Evolutionary conservation across 2,888 invertebrate genomes (phyloP).

Genomic region (Hypsopygia costalis): DNA sequence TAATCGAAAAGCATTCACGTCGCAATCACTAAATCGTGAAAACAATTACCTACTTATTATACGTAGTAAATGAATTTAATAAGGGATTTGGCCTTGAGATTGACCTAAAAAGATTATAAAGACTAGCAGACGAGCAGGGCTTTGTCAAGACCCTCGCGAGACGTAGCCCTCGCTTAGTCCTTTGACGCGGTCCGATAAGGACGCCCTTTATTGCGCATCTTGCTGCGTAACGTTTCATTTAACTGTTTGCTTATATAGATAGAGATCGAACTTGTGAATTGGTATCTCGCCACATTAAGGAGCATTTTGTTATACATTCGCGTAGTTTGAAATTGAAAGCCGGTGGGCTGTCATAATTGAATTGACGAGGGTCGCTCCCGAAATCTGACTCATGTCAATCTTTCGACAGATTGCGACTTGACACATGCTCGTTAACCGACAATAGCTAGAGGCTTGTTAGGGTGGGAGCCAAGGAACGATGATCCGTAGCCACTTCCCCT

Average conservation of each 20-base stretch:
- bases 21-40: too few species aligned
- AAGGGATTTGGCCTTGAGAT: slow-evolving; percentile 49
- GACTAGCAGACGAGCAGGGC: slow-evolving; percentile 28
- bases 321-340: slow-evolving; percentile 17
- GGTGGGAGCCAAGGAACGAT: slow-evolving; percentile 40
- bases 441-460: slow-evolving; percentile 41
- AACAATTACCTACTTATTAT: too few species aligned
- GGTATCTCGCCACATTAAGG: slow-evolving; percentile 21
- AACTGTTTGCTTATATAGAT: slow-evolving; percentile 30
- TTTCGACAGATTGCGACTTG: slow-evolving; percentile 42
- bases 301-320: slow-evolving; percentile 25
- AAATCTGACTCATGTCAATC: slow-evolving; percentile 46
- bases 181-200: slow-evolving; percentile 42
- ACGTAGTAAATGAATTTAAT: slow-evolving; percentile 13
- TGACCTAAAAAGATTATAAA: slow-evolving; percentile 48
- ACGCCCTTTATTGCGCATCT: slow-evolving; percentile 40
- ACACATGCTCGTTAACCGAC: slow-evolving; percentile 49
- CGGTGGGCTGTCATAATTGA: slow-evolving; percentile 43
- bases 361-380: slow-evolving; percentile 53
- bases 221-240: slow-evolving; percentile 20
- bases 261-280: slow-evolving; percentile 25
- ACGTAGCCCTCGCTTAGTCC: slow-evolving; percentile 30
- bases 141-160: slow-evolving; percentile 56
- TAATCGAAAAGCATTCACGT: too few species aligned
- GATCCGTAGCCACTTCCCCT: slow-evolving; percentile 44